These are phyloP conservation scores for Rhinichthys klamathensis DNA, from an alignment of 2,113 vertebrate genomes.

Conservation along the genomic window DNA sequence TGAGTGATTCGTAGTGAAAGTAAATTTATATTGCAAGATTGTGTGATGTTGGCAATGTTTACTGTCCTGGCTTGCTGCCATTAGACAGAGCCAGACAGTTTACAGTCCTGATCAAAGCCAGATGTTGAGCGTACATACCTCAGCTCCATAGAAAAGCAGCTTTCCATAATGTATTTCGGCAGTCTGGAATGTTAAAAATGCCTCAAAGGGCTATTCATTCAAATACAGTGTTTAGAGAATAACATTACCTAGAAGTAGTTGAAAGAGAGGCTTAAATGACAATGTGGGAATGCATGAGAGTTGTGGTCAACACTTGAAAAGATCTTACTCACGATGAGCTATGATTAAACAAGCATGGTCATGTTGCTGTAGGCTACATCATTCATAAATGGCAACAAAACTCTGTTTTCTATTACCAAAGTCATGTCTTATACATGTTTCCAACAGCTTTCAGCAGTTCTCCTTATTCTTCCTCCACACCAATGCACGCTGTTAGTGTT, in stretches of 20 bases:
- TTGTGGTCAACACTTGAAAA: slow-evolving; percentile 5
- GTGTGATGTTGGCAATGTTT: neutral
- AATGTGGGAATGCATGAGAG: neutral
- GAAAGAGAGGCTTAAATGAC: neutral
- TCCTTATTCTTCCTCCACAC: neutral
- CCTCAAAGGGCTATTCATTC: neutral
- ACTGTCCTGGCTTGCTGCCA: slow-evolving; percentile 35
- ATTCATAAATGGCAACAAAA: neutral
- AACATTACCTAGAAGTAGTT: neutral
- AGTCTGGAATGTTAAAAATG: neutral
- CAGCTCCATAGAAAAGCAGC: neutral
- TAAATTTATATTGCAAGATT: slow-evolving; percentile 8
- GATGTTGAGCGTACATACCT: slow-evolving; percentile 43
- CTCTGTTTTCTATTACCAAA: neutral
- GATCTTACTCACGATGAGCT: neutral
- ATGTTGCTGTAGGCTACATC: neutral
- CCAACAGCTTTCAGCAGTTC: neutral
- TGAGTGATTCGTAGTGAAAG: slow-evolving; percentile 9
- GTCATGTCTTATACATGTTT: neutral
- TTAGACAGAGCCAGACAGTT: slow-evolving; percentile 30
- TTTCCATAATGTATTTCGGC: neutral
- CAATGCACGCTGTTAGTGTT: neutral
- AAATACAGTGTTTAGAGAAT: neutral
- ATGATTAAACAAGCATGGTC: neutral
- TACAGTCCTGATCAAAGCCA: slow-evolving; percentile 44